Evolutionary conservation across 2,888 invertebrate species (phyloP).

Genomic region (Acanthopleura granulata): DNA sequence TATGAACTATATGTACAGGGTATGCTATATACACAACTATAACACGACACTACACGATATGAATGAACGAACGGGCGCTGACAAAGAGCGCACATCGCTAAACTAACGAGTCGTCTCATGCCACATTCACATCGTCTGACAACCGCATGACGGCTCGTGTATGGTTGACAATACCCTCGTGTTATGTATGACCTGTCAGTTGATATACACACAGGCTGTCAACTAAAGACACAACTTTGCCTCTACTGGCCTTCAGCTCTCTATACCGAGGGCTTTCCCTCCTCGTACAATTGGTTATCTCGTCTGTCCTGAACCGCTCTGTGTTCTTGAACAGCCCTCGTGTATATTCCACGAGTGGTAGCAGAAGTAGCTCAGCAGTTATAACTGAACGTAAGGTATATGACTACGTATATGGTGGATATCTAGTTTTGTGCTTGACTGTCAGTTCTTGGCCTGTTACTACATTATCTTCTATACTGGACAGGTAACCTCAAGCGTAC

Average conservation of each 20-base stretch:
- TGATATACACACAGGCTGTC: neutral
- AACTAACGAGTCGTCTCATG: slow-evolving; percentile 9
- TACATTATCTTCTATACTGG: no score
- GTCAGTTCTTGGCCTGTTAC: no score
- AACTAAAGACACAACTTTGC: neutral
- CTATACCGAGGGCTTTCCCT: no score
- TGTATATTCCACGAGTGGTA: no score
- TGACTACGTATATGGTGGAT: no score
- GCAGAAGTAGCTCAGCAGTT: no score
- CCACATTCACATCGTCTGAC: neutral
- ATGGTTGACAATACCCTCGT: neutral
- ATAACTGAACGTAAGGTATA: no score
- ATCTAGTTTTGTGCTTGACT: no score
- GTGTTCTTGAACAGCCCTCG: no score
- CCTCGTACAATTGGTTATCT: no score
- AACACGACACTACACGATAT: neutral
- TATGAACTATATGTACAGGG: neutral
- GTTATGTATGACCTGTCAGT: neutral
- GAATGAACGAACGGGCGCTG: neutral
- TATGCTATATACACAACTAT: neutral
- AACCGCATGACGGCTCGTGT: neutral
- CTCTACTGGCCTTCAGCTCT: neutral
- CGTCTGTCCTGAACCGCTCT: no score
- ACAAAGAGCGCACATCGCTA: slow-evolving; percentile 5
- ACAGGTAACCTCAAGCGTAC: no score